A percentile compares a stretch with the other conserved stretches of the same genome.
These are phyloP conservation scores for Heliconius hermathena DNA, from an alignment of 1,140 invertebrate species.

Conservation along the genomic window DNA sequence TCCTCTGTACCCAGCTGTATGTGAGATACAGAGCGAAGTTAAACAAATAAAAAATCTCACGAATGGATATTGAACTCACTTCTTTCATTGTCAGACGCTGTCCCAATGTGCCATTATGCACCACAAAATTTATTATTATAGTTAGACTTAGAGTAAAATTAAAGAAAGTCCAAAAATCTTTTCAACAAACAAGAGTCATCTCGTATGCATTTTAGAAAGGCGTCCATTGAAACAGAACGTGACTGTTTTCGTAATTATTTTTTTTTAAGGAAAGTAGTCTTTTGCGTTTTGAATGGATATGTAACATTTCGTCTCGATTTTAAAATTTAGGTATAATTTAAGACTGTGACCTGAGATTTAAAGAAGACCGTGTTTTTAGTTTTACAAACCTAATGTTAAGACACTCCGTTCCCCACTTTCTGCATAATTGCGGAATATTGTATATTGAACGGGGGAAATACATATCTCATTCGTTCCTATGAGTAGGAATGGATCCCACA, in stretches of 20 bases:
- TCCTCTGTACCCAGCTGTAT: too few species aligned
- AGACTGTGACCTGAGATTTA: neutral
- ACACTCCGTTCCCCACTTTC: too few species aligned
- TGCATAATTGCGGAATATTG: too few species aligned
- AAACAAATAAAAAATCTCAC: too few species aligned
- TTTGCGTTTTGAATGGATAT: neutral
- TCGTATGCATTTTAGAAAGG: conserved; percentile 8
- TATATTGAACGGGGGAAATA: too few species aligned
- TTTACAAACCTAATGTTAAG: too few species aligned
- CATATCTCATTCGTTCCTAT: too few species aligned
- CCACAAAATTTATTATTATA: neutral
- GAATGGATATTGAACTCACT: neutral
- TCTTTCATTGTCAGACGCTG: neutral
- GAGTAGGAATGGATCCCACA: too few species aligned
- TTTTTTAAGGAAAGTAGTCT: neutral
- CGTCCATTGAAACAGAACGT: neutral
- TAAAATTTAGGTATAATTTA: neutral
- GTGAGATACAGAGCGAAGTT: too few species aligned
- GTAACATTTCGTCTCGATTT: neutral
- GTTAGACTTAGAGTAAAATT: neutral
- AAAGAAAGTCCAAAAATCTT: neutral
- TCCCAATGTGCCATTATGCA: neutral
- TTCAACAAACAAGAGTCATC: neutral
- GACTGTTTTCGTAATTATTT: neutral
- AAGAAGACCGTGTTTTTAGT: too few species aligned